phyloP scores from a whole-genome alignment of 2,113 vertebrate species.

The Nyctibius bracteatus region DNA sequence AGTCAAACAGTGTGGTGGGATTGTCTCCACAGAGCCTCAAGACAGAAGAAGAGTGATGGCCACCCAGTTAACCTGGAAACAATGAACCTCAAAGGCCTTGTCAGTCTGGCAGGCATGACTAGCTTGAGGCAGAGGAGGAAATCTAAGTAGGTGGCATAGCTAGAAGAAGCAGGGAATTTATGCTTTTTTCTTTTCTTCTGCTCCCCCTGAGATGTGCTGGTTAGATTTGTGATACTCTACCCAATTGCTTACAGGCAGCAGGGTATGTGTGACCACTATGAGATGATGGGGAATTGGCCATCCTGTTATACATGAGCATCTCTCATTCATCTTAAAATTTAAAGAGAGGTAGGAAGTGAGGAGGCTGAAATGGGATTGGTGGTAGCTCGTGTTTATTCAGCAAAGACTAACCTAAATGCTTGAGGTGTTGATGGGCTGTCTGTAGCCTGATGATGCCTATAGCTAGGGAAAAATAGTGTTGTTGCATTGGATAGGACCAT shows the following conservation, averaged over 20 bases:
- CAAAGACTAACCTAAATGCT: neutral
- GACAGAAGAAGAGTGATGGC: slow-evolving; percentile 31
- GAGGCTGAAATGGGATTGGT: neutral
- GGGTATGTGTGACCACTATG: neutral
- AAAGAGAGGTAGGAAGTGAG: neutral
- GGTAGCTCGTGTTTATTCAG: neutral
- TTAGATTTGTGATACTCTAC: slow-evolving; percentile 17
- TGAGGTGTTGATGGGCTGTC: neutral
- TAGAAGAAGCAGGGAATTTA: neutral
- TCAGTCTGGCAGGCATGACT: neutral
- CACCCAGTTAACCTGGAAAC: slow-evolving; percentile 63
- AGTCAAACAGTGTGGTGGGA: slow-evolving; percentile 37
- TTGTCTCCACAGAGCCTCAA: slow-evolving; percentile 1
- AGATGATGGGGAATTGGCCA: neutral
- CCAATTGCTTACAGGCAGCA: neutral
- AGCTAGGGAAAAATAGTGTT: neutral
- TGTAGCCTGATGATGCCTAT: neutral
- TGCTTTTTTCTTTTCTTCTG: neutral
- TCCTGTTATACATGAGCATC: neutral
- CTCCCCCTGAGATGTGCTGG: neutral
- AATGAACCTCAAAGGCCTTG: slow-evolving; percentile 44
- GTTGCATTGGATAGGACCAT: neutral
- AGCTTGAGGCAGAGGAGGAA: slow-evolving; percentile 31
- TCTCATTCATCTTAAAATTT: neutral
- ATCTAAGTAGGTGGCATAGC: slow-evolving; percentile 55